phyloP scores from a whole-genome alignment of 37 sponge, comb jelly and placozoan genomes.

The Beroe ovata region DNA sequence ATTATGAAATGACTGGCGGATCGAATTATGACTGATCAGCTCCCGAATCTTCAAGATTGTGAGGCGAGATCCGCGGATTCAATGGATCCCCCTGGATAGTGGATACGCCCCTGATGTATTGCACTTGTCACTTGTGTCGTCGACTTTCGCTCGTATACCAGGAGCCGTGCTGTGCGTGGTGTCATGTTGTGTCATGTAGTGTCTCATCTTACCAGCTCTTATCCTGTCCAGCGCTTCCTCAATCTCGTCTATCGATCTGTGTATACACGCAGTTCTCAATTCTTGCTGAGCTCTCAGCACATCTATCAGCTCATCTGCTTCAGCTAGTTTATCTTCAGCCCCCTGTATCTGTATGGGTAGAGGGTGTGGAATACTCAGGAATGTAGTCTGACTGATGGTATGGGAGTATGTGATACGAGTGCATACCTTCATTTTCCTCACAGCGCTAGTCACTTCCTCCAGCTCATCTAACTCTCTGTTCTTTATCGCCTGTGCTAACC shows the following conservation, averaged over 20 bases:
- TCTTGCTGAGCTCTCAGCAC: slow-evolving; percentile 10
- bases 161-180: too few relatives aligned
- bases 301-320: slow-evolving; percentile 64
- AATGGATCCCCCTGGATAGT: too few relatives aligned
- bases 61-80: too few relatives aligned
- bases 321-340: slow-evolving; percentile 35
- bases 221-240: slow-evolving; percentile 47
- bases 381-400: neutral
- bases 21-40: too few relatives aligned
- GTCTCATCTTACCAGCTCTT: slow-evolving; percentile 30
- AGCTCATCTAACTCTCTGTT: neutral
- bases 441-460: neutral
- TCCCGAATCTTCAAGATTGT: too few relatives aligned
- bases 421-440: slow-evolving; percentile 23
- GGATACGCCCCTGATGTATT: too few relatives aligned
- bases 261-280: slow-evolving; percentile 22
- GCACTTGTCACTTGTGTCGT: too few relatives aligned
- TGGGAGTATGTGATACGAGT: neutral
- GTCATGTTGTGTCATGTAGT: too few relatives aligned
- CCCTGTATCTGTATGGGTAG: slow-evolving; percentile 11
- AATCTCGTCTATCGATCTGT: slow-evolving; percentile 55
- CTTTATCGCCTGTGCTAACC: slow-evolving; percentile 22
- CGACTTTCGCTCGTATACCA: too few relatives aligned
- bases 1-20: too few relatives aligned
- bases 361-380: neutral